A percentile compares a stretch with the other conserved stretches of the same genome.
phyloP scores from a whole-genome alignment of 2,888 invertebrate species.

The Cosmia pyralina region DNA sequence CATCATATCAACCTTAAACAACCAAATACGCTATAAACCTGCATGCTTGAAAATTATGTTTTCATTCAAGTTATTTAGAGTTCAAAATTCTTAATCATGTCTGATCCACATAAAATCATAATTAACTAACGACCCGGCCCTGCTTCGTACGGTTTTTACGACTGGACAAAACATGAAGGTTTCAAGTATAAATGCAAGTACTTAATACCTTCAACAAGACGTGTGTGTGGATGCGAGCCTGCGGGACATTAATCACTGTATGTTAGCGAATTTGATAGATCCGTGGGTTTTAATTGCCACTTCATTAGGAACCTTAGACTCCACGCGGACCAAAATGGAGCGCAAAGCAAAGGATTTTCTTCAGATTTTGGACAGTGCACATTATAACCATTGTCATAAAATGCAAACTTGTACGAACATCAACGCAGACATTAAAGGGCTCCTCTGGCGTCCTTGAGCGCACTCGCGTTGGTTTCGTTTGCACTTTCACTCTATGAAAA shows the following conservation, averaged over 20 bases:
- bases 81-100: not conserved
- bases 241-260: slow-evolving; percentile 4
- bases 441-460: slow-evolving; percentile 25
- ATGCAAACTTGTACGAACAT: slow-evolving; percentile 16
- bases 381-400: slow-evolving; percentile 15
- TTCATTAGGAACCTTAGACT: slow-evolving; percentile 34
- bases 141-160: too few relatives aligned
- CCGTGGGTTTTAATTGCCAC: slow-evolving; percentile 31
- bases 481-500: not conserved
- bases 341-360: slow-evolving; percentile 8
- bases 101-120: not conserved
- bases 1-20: not conserved
- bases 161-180: too few relatives aligned
- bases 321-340: slow-evolving; percentile 28
- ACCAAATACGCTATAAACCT: not conserved
- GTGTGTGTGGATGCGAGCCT: not conserved
- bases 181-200: not conserved
- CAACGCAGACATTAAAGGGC: slow-evolving; percentile 34
- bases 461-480: slow-evolving; percentile 6
- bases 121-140: too few relatives aligned
- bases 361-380: not conserved
- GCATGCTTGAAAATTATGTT: not conserved
- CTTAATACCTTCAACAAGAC: not conserved
- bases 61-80: not conserved
- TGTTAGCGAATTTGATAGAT: slow-evolving; percentile 31